phyloP scores from a whole-genome alignment of 2,888 invertebrate genomes.

The Aromia moschata region DNA sequence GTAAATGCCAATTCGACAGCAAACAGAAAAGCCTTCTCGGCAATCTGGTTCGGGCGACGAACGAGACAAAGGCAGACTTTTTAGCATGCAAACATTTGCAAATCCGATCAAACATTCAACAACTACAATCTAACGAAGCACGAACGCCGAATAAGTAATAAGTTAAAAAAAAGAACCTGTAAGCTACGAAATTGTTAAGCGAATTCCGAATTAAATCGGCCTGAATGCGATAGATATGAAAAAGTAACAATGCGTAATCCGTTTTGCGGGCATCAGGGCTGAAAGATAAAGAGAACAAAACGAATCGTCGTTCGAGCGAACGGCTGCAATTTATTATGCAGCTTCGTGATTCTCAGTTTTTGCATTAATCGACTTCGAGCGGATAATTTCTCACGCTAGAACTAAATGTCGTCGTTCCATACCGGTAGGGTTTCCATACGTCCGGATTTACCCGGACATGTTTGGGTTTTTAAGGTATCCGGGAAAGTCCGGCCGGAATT shows the following conservation, averaged over 20 bases:
- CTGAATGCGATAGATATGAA: conserved; percentile 24
- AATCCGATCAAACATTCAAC: conserved; percentile 1
- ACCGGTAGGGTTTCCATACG: neutral
- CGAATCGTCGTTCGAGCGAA: conserved; percentile 28
- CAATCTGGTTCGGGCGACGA: too few species aligned
- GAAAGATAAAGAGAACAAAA: conserved; percentile 15
- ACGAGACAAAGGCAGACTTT: too few species aligned
- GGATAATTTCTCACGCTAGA: too few species aligned
- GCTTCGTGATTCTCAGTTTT: conserved; percentile 29
- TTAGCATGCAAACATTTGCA: too few species aligned
- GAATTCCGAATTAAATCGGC: conserved; percentile 22
- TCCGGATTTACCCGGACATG: too few species aligned
- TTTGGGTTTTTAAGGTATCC: too few species aligned
- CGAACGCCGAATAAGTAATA: conserved; percentile 1
- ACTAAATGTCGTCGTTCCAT: neutral
- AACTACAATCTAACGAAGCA: neutral
- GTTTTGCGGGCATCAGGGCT: conserved; percentile 25
- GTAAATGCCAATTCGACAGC: too few species aligned
- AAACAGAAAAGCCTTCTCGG: too few species aligned
- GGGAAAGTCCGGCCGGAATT: too few species aligned
- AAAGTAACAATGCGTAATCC: conserved; percentile 30
- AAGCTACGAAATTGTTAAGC: conserved; percentile 1
- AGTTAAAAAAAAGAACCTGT: neutral
- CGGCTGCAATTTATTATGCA: conserved; percentile 37
- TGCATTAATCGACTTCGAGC: neutral